A percentile compares a stretch with the other conserved stretches of the same genome.
These are phyloP conservation scores for Catostomus latipinnis DNA, from an alignment of 2,797 vertebrate genomes.

Conservation along the genomic window DNA sequence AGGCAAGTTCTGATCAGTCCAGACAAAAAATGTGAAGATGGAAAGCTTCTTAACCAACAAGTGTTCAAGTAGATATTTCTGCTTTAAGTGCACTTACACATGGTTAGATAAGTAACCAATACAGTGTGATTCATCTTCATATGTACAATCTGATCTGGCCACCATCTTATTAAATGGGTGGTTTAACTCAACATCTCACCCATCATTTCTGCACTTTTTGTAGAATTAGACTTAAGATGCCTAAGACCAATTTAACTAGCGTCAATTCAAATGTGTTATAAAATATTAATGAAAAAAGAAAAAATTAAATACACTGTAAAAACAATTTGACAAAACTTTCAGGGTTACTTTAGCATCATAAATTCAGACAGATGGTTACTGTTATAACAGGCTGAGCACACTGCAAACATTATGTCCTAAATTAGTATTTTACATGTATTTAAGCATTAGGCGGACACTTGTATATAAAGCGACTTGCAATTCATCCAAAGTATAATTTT, in stretches of 20 bases:
- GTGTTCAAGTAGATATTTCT: constrained; percentile 42
- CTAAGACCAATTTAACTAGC: neutral
- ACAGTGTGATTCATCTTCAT: neutral
- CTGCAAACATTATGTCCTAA: too few species aligned
- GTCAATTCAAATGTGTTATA: constrained; percentile 1
- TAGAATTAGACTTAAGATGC: neutral
- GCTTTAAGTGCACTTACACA: constrained; percentile 20
- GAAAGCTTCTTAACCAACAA: constrained; percentile 37
- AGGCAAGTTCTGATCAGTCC: neutral
- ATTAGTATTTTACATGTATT: too few species aligned
- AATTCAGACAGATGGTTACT: constrained; percentile 1
- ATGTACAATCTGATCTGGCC: constrained; percentile 3
- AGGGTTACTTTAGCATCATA: neutral
- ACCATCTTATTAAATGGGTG: neutral
- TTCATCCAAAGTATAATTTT: too few species aligned
- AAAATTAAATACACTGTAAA: neutral
- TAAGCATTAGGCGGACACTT: too few species aligned
- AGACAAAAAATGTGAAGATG: neutral
- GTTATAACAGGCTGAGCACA: too few species aligned
- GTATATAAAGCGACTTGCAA: too few species aligned
- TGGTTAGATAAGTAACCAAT: neutral
- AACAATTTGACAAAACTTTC: too few species aligned
- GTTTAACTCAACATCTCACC: neutral
- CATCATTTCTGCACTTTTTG: neutral
- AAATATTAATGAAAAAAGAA: neutral